Conservation (phyloP, 2,797 vertebrate species). For the Acanthopagrus latus region DNA sequence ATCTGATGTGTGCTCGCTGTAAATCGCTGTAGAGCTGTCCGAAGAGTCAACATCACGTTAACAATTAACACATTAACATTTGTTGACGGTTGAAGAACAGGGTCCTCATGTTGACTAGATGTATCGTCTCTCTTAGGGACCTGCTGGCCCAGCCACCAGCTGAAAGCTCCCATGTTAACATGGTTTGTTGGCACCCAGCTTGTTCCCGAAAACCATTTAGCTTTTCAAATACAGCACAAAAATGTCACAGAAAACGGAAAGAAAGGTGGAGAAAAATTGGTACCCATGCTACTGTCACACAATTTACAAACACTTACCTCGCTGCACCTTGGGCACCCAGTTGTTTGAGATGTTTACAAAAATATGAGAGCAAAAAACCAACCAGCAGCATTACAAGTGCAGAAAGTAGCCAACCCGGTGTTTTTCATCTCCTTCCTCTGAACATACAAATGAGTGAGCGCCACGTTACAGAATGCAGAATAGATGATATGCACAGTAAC, state of each 20-base stretch:
- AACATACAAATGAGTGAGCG: neutral
- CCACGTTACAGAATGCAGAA: neutral
- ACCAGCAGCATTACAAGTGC: neutral
- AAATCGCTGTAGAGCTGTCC: too few species aligned
- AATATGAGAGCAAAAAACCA: constrained; percentile 9
- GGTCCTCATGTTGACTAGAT: neutral
- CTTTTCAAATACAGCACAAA: neutral
- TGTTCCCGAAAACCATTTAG: neutral
- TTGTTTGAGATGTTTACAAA: constrained; percentile 32
- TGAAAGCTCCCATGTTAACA: constrained; percentile 2
- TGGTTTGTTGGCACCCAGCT: neutral
- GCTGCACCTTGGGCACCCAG: neutral
- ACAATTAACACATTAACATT: too few species aligned
- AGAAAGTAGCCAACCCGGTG: neutral
- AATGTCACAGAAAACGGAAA: neutral
- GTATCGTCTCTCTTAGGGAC: neutral
- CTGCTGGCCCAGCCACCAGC: neutral
- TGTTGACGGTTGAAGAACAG: neutral
- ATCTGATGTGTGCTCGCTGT: too few species aligned
- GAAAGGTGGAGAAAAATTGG: constrained; percentile 29
- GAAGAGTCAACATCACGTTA: too few species aligned
- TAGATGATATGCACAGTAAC: neutral
- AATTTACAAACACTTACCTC: constrained; percentile 26
- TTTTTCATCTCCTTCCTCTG: neutral
- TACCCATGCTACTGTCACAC: constrained; percentile 12